Evolutionary conservation across 2,113 vertebrate genomes (phyloP), one percentile per base, ranked within the genome.

Genomic region (Acrocephalus arundinaceus): DNA sequence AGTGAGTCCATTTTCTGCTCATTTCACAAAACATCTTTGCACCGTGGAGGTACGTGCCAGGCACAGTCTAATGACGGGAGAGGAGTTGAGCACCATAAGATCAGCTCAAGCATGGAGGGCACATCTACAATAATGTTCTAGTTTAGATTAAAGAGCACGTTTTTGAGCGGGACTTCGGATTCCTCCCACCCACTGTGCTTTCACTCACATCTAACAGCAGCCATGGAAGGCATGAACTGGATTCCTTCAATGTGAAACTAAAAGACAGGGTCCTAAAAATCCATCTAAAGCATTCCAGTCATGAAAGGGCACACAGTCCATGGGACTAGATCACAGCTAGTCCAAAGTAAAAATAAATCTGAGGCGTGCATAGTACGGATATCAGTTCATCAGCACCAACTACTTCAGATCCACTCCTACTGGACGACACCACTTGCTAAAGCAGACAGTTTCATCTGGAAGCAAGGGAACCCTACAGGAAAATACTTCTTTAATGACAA

Each of bases 301-400:
- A 67, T 0, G 1, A 68, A 85, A 89, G 17, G 27, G 28, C 33
- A 71, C 19, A 68, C 49, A 65, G 33, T 43, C 58, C 27, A 16
- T 6, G 4, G 41, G 67, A 89, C 84, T 43, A 74, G 45, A 51
- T 28, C 48, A 81, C 67, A 85, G 78, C 24, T 54, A 75, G 55
- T 33, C 55, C 9, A 2, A 92, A 82, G 48, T 72, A 88, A 95
- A 91, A 96, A 83, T 89, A 93, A 87, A 70, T 21, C 30, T 30
- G 41, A 91, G 59, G 82, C 0, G 0, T 65, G 58, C 58, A 57
- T 2, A 73, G n/a, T 31, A 24, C 1, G 0, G 37, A 4, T n/a
- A 70, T 28, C 48, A 63, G 48, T 52, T 82, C 35, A 91, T 41
- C 15, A 62, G 63, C 63, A 90, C 6, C 63, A 91, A 31, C 35